Base-by-base conservation (phyloP, 2,888 invertebrate genomes). In the Eupithecia pulchellata region DNA sequence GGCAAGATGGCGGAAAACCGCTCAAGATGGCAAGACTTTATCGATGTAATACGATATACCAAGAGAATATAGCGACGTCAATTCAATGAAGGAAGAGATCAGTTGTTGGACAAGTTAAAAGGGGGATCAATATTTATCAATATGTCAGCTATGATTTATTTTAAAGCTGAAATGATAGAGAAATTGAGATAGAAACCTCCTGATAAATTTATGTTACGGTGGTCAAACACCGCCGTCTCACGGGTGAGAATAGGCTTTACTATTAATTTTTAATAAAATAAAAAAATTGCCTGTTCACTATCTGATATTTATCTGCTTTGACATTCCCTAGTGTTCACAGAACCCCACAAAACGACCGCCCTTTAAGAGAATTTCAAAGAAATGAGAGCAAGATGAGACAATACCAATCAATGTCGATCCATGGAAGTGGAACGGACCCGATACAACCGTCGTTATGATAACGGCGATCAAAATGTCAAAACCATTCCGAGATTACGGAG, bases 1-100 rank as follows among this genome's bases (percentile, higher is more conserved):
- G 64, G 66, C 65, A 73, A 73, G 71, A 75, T 73, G 67, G 64
- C 71, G 69, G 71, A 82, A 81, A 79, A 67, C 78, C 73, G 68
- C 77, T 77, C 71, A 72, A 78, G 79, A 81, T 81, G 80, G 82
- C 76, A 77, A 80, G 76, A 84, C 78, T 84, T 85, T 86, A 84
- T 70, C 80, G 77, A 75, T 78, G 84, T 86, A 85, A 85, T 83
- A 79, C 80, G 81, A 86, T 68, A 72, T 83, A 84, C 82, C 80
- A 82, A 82, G 79, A 80, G 76, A 79, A 77, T 80, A 75, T 77
- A 77, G 74, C 76, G 77, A 70, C 78, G 76, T 77, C 77, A 79
- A 81, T 78, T 81, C 81, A 84, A 82, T 79, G 79, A 82, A 82
- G 81, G 81, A 71, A 79, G 75, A 81, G 79, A 81, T 80, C 78